Conservation (phyloP, 2,888 invertebrate genomes). For the Hypena proboscidalis region DNA sequence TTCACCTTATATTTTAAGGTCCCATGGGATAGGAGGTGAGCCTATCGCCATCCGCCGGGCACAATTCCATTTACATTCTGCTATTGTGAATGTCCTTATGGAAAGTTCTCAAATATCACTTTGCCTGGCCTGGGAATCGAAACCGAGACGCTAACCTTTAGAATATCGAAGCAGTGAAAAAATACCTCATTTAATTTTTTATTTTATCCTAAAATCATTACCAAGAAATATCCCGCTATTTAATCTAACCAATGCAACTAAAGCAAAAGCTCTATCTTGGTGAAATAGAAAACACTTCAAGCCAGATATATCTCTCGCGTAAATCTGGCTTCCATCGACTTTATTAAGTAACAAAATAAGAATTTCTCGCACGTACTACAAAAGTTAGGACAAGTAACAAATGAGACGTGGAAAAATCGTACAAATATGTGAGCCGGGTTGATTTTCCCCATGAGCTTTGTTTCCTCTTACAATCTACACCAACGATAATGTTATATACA, state of each 20-base stretch:
- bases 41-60: too few species aligned
- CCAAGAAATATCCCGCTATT: not conserved
- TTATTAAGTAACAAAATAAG: constrained; percentile 58
- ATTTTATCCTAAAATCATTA: too few species aligned
- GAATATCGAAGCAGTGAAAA: too few species aligned
- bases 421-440: constrained; percentile 74
- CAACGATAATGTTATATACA: constrained; percentile 55
- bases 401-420: constrained; percentile 77
- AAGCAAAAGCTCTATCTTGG: constrained; percentile 15
- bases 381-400: constrained; percentile 73
- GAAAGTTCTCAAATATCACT: too few species aligned
- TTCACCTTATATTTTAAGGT: too few species aligned
- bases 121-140: too few species aligned
- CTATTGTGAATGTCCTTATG: too few species aligned
- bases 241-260: constrained; percentile 8
- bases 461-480: constrained; percentile 31
- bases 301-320: constrained; percentile 43
- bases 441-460: constrained; percentile 65
- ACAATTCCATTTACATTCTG: too few species aligned
- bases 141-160: too few species aligned
- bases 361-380: constrained; percentile 65
- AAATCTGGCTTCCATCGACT: constrained; percentile 51
- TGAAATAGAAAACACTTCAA: constrained; percentile 28
- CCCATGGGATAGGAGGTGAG: too few species aligned
- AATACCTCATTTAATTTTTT: too few species aligned